These are phyloP conservation scores for Tortricodes alternella DNA, from an alignment of 2,888 invertebrate genomes.

Conservation along the genomic window DNA sequence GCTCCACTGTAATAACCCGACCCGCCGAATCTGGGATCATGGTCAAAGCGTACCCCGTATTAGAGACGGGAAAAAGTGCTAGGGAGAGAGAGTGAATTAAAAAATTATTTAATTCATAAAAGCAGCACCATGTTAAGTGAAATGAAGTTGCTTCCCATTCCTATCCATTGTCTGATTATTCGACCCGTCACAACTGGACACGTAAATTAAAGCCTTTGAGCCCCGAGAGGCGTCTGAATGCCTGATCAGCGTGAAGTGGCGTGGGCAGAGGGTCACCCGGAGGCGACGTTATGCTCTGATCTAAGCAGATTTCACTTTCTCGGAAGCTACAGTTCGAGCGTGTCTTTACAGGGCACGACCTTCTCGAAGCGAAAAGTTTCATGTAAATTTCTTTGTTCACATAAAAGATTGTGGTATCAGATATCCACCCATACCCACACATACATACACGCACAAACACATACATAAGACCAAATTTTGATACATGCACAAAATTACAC, in stretches of 20 bases:
- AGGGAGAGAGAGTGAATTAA: too few species aligned
- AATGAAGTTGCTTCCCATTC: constrained; percentile 2
- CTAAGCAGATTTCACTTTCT: constrained; percentile 20
- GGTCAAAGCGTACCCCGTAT: too few species aligned
- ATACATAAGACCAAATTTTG: too few species aligned
- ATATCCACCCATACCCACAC: too few species aligned
- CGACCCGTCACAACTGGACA: constrained; percentile 18
- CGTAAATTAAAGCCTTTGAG: neutral
- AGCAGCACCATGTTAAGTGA: constrained; percentile 3
- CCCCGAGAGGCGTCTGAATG: constrained; percentile 1
- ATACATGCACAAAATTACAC: too few species aligned
- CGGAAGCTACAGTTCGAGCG: constrained; percentile 4
- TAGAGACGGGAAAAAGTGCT: too few species aligned
- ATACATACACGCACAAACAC: too few species aligned
- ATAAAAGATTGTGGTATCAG: neutral
- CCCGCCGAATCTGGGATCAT: too few species aligned
- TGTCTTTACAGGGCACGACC: constrained; percentile 15
- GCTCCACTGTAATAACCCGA: too few species aligned
- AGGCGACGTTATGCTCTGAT: constrained; percentile 1
- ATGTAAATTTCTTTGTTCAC: neutral
- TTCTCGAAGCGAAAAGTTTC: neutral
- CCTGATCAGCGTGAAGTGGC: constrained; percentile 15
- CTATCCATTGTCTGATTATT: constrained; percentile 7
- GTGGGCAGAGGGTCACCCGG: constrained; percentile 7
- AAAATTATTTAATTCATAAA: constrained; percentile 1